Conservation (phyloP, 2,888 invertebrate species). For the Drosophila helvetica region DNA sequence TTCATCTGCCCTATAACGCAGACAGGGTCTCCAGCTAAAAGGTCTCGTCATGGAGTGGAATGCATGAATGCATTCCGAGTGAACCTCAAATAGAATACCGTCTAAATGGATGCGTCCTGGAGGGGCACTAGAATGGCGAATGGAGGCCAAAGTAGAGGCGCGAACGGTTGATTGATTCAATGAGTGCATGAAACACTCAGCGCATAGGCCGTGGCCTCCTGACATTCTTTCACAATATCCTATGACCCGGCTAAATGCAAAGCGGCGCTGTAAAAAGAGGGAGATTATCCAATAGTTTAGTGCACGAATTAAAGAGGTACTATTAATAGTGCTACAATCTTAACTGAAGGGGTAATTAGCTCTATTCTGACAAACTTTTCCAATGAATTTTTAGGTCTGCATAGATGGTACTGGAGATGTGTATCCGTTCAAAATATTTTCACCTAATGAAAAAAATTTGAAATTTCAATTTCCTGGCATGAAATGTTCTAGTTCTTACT, state of each 20-base stretch:
- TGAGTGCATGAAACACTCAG: constrained; percentile 43
- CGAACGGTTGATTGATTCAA: constrained; percentile 55
- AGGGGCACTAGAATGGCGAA: constrained; percentile 17
- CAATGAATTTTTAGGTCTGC: background rate
- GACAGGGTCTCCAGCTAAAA: constrained; percentile 5
- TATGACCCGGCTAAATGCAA: constrained; percentile 3
- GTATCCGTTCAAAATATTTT: no score
- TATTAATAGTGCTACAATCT: no score
- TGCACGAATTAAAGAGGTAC: background rate
- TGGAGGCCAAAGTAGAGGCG: constrained; percentile 47
- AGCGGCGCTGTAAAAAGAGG: no score
- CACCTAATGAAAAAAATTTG: background rate
- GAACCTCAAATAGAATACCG: constrained; percentile 42
- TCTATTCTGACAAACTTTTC: no score
- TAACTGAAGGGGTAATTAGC: no score
- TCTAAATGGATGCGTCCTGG: constrained; percentile 39
- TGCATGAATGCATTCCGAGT: constrained; percentile 33
- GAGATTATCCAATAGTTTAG: no score
- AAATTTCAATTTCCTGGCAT: constrained; percentile 10
- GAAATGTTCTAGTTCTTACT: background rate
- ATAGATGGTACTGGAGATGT: background rate
- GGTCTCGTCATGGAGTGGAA: background rate
- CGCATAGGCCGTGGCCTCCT: constrained; percentile 8
- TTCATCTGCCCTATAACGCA: background rate
- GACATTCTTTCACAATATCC: constrained; percentile 4